Base-by-base conservation (phyloP, 1,140 invertebrate genomes). In the Zeugodacus cucurbitae region DNA sequence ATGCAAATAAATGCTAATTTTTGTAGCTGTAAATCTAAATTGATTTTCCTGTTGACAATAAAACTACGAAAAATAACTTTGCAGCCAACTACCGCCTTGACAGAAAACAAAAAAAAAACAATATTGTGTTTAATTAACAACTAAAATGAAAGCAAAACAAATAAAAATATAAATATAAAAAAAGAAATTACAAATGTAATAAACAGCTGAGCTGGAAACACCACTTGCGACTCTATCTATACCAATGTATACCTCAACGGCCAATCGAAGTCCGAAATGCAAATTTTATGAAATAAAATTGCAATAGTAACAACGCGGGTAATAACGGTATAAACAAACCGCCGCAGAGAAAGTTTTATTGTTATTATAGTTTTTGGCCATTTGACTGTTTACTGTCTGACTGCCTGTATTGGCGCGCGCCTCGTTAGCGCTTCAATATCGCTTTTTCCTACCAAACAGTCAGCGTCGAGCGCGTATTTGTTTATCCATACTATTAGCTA, bases 291-390 rank as follows among this genome's bases (percentile, higher is more conserved):
- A 74, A 74, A 74, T 37, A 74, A 74, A 74, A 74, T 41, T 37
- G 67, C 34, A 41, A 37, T 14, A 74, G 67, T 32, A 74, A 34
- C 67, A 74, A 74, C 34, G 41, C 34, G 14, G 22, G 7, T 22
- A 74, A 22, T 37, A 8, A 32, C 34, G 8, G 11, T 32, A 41
- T 41, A 37, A 74, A 22, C 34, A 74, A 74, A 74, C 34, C 67
- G 67, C 67, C 34, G 22, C 67, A 74, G 67, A 74, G 67, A 74
- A 74, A 74, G 67, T 74, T 74, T 74, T 74, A 74, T 74, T 74
- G 67, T 74, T 74, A 74, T 67, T 67, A 67, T 67, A 34, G 64
- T 67, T 67, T 67, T 62, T 11, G 58, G 29, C 26, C 64, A 67
- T 41, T 74, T 74, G 67, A 34, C 67, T 54, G 48, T 11, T 62